A percentile compares a stretch with the other conserved stretches of the same genome.
Conservation (phyloP, 1,140 invertebrate genomes). For the Drosophila kurseongensis region DNA sequence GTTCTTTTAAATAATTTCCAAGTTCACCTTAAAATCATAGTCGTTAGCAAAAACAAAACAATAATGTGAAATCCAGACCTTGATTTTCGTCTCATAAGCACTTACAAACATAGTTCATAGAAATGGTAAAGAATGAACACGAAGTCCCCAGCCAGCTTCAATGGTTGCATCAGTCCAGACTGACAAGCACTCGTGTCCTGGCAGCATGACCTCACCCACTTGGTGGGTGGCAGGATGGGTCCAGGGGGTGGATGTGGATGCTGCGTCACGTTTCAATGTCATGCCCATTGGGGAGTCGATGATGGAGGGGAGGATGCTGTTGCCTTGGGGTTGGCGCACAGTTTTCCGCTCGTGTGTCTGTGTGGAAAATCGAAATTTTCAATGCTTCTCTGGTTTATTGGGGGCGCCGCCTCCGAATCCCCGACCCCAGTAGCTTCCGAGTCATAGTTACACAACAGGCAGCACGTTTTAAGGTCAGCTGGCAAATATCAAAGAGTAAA, state of each 20-base stretch:
- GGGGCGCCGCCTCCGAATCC: constrained; percentile 30
- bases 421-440: constrained; percentile 54
- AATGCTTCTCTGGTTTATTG: constrained; percentile 61
- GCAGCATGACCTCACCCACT: constrained; percentile 58
- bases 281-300: constrained; percentile 43
- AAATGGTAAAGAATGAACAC: constrained; percentile 2
- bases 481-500: constrained; percentile 64
- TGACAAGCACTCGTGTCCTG: constrained; percentile 20
- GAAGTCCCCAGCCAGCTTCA: background rate
- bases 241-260: constrained; percentile 20
- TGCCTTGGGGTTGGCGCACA: constrained; percentile 18
- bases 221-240: constrained; percentile 10
- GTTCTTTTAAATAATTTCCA: background rate
- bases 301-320: constrained; percentile 7
- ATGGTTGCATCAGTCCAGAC: constrained; percentile 28
- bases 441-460: constrained; percentile 72
- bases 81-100: background rate
- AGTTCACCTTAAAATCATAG: background rate
- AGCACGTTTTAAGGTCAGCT: constrained; percentile 60
- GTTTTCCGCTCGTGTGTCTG: constrained; percentile 34
- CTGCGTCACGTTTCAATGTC: constrained; percentile 76
- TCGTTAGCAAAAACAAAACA: background rate
- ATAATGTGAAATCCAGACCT: background rate
- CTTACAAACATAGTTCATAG: background rate
- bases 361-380: constrained; percentile 73